A percentile compares a stretch with the other conserved stretches of the same genome.
phyloP scores from a whole-genome alignment of 2,888 invertebrate species.

The Chloroclysta siterata region DNA sequence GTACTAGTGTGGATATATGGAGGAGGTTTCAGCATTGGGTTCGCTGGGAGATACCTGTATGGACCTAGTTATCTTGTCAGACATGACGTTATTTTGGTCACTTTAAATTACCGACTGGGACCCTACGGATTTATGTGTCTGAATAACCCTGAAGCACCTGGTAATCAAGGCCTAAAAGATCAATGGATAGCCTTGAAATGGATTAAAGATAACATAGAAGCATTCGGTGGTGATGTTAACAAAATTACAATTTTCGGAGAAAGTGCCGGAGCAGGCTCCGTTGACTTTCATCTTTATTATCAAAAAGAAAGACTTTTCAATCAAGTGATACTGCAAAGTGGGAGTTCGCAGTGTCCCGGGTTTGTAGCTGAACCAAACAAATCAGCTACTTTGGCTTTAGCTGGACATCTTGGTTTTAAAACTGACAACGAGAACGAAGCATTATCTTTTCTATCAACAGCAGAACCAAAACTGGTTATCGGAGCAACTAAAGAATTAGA shows the following conservation, averaged over 20 bases:
- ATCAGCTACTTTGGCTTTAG: constrained; percentile 50
- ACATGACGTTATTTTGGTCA: constrained; percentile 61
- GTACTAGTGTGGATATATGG: constrained; percentile 66
- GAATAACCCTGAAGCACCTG: constrained; percentile 55
- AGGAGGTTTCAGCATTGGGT: constrained; percentile 54
- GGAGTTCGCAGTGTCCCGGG: constrained; percentile 45
- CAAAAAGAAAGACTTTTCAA: constrained; percentile 56
- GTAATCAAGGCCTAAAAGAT: constrained; percentile 69
- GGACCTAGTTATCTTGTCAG: constrained; percentile 60
- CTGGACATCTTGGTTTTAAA: constrained; percentile 51
- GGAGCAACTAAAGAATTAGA: constrained; percentile 46
- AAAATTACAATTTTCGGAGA: constrained; percentile 63
- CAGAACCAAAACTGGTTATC: constrained; percentile 51
- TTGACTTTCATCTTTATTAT: constrained; percentile 57
- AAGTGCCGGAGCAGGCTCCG: constrained; percentile 60
- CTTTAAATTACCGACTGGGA: constrained; percentile 64
- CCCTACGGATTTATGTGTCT: constrained; percentile 70
- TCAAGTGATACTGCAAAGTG: constrained; percentile 62
- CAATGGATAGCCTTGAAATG: constrained; percentile 61
- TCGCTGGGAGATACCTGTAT: constrained; percentile 46
- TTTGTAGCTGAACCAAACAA: constrained; percentile 45
- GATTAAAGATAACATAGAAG: constrained; percentile 62
- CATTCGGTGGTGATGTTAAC: constrained; percentile 62
- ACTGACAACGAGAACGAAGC: constrained; percentile 52
- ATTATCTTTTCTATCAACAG: constrained; percentile 51